These are phyloP conservation scores for Actenoides hombroni DNA, from an alignment of 2,113 vertebrate genomes.

Conservation along the genomic window DNA sequence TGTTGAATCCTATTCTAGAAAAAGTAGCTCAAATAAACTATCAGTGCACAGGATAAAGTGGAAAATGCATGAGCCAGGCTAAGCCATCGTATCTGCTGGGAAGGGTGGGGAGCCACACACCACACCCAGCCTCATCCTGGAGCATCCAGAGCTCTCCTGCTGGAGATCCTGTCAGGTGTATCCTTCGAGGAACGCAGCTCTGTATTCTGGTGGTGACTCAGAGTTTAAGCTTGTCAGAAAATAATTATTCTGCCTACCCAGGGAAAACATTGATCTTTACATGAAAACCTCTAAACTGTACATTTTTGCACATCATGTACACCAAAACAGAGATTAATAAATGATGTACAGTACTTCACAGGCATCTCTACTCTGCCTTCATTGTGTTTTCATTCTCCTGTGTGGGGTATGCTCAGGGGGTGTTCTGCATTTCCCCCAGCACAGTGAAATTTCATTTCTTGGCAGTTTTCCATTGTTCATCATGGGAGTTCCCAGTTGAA, in stretches of 20 bases:
- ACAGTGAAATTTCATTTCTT: not conserved
- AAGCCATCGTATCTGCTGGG: not conserved
- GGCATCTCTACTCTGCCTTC: not conserved
- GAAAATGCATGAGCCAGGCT: not conserved
- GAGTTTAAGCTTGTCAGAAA: not conserved
- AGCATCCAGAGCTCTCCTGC: not conserved
- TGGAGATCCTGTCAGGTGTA: not conserved
- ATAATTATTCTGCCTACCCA: not conserved
- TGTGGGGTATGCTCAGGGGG: not conserved
- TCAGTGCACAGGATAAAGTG: not conserved
- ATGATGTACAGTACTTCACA: not conserved
- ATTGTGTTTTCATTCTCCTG: fast-evolving
- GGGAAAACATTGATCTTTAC: slow-evolving; percentile 42
- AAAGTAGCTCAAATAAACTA: slow-evolving; percentile 19
- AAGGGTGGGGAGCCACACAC: not conserved
- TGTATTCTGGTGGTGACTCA: not conserved
- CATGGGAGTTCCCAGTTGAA: not conserved
- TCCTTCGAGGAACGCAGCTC: not conserved
- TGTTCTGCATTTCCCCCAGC: not conserved
- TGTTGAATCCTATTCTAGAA: slow-evolving; percentile 10
- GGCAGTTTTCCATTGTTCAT: not conserved
- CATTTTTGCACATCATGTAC: not conserved
- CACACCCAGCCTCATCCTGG: not conserved
- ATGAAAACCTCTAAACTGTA: slow-evolving; percentile 12
- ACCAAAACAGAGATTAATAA: not conserved